phyloP scores from a whole-genome alignment of 2,888 invertebrate genomes.

The Patella depressa region DNA sequence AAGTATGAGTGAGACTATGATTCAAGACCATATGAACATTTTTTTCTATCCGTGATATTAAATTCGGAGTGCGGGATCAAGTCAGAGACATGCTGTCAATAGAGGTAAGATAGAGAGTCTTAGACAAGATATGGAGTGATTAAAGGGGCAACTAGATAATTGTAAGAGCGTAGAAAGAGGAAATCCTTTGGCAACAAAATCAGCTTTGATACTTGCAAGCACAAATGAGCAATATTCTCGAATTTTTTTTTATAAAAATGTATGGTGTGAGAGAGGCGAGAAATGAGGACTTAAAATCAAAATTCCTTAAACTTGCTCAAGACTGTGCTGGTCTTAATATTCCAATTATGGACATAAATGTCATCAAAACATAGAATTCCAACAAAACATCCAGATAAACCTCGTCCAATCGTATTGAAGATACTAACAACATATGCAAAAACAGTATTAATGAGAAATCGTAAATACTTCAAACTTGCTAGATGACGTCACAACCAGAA shows the following conservation, averaged over 20 bases:
- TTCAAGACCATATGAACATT: neutral
- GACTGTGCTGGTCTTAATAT: neutral
- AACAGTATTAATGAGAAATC: neutral
- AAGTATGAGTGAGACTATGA: neutral
- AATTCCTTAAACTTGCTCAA: neutral
- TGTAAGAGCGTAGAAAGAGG: neutral
- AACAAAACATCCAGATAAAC: neutral
- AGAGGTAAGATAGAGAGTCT: too few relatives aligned
- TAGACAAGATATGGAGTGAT: neutral
- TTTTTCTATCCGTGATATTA: too few relatives aligned
- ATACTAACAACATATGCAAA: neutral
- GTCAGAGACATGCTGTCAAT: too few relatives aligned
- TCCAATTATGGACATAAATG: neutral
- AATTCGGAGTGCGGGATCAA: too few relatives aligned
- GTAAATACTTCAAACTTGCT: neutral
- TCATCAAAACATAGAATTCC: neutral
- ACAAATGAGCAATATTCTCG: neutral
- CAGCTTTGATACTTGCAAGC: neutral
- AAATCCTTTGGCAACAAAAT: neutral
- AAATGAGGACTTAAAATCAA: neutral
- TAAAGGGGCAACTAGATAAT: neutral
- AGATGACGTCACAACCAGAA: neutral
- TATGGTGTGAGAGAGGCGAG: neutral
- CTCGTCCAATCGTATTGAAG: neutral
- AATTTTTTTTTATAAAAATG: neutral